These are phyloP conservation scores for Drosophila gaucha DNA, from an alignment of 2,888 invertebrate genomes.

Conservation along the genomic window DNA sequence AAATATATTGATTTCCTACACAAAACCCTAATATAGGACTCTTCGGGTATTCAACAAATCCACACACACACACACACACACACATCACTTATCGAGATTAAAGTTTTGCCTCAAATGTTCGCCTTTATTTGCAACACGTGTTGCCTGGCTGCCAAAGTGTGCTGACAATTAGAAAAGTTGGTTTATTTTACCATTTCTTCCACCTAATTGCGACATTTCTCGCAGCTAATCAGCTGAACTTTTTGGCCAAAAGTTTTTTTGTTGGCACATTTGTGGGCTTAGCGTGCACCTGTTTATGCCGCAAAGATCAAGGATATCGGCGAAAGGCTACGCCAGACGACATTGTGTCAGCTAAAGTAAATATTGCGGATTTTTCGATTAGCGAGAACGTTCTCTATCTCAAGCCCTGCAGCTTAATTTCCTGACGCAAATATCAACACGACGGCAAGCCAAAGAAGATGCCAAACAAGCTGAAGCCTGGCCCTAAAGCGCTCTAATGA, in stretches of 20 bases:
- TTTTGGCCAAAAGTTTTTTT: constrained; percentile 20
- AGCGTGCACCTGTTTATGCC: constrained; percentile 27
- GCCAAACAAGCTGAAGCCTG: constrained; percentile 51
- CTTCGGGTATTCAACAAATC: too few species aligned
- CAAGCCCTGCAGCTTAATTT: constrained; percentile 70
- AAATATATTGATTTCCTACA: constrained; percentile 9
- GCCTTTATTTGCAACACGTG: constrained; percentile 43
- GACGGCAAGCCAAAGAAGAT: constrained; percentile 43
- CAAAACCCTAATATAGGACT: not conserved
- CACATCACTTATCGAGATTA: constrained; percentile 4
- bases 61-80: not conserved
- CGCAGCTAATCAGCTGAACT: constrained; percentile 62
- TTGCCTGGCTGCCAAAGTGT: constrained; percentile 22
- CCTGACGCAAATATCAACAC: constrained; percentile 75
- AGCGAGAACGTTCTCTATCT: constrained; percentile 36
- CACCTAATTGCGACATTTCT: constrained; percentile 67
- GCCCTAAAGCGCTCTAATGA: constrained; percentile 66
- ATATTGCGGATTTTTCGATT: constrained; percentile 58
- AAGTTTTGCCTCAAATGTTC: constrained; percentile 8
- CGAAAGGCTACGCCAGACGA: not conserved
- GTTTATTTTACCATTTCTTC: constrained; percentile 10
- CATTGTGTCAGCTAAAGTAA: constrained; percentile 31
- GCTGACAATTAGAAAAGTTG: constrained; percentile 50
- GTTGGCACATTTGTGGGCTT: constrained; percentile 1
- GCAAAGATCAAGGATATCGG: constrained; percentile 17